These are phyloP conservation scores for Mus spretus DNA, from an alignment of 2,797 vertebrate genomes.

Conservation along the genomic window DNA sequence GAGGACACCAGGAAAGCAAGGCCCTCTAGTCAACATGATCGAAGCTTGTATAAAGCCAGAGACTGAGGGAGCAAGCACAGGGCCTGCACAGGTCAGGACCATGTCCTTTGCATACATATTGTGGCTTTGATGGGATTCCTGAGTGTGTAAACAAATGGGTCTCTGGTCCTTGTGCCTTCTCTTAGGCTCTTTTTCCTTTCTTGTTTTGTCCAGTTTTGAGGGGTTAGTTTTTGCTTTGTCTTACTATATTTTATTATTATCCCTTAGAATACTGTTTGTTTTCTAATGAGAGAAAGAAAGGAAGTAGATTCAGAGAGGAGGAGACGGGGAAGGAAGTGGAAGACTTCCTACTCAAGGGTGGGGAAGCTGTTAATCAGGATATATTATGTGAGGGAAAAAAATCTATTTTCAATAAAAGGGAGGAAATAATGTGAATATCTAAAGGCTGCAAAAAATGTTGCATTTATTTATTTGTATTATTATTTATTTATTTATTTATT, in stretches of 20 bases:
- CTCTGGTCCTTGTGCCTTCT: not conserved
- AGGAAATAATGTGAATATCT: not conserved
- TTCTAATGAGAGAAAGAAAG: not conserved
- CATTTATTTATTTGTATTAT: slow-evolving; percentile 44
- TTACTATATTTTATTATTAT: not conserved
- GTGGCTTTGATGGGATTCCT: not conserved
- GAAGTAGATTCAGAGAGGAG: not conserved
- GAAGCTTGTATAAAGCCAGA: not conserved
- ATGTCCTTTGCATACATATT: not conserved
- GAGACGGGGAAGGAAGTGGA: no score
- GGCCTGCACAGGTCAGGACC: accelerated
- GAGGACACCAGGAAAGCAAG: not conserved
- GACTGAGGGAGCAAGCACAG: not conserved
- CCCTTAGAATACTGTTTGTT: not conserved
- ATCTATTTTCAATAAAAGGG: not conserved
- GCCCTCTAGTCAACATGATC: not conserved
- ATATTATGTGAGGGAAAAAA: not conserved
- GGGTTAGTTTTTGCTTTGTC: no score
- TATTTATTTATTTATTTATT: slow-evolving; percentile 43
- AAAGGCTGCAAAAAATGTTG: not conserved
- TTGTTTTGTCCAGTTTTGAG: not conserved
- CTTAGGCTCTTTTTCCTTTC: not conserved
- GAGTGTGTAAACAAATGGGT: not conserved
- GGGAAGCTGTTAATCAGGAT: not conserved
- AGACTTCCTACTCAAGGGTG: not conserved